Evolutionary conservation across 2,113 vertebrate genomes (phyloP).

Genomic region (Oreocharis arfaki): DNA sequence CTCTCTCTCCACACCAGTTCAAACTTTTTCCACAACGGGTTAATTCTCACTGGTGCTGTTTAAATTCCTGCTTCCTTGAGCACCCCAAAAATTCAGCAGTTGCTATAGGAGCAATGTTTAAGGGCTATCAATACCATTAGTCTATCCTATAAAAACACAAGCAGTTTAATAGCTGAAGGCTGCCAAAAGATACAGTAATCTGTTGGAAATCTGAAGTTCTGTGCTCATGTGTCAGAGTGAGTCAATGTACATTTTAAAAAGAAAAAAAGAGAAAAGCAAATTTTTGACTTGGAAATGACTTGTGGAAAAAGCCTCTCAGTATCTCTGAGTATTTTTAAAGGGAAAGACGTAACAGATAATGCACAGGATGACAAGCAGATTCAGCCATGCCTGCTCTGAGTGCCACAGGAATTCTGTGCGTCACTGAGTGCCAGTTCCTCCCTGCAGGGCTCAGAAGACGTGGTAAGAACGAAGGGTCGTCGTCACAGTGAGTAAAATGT

Average conservation of each 20-base stretch:
- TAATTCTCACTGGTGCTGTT: neutral
- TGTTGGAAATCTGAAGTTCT: neutral
- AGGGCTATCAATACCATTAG: neutral
- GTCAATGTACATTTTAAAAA: neutral
- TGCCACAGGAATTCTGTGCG: neutral
- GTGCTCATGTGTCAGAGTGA: neutral
- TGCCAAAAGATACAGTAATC: constrained; percentile 11
- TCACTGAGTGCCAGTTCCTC: neutral
- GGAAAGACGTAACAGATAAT: neutral
- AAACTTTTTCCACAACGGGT: neutral
- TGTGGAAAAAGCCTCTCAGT: neutral
- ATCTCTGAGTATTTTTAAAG: neutral
- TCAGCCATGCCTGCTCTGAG: neutral
- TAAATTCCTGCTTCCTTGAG: neutral
- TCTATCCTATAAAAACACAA: neutral
- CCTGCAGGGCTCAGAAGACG: neutral
- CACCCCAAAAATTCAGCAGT: neutral
- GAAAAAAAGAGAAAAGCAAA: neutral
- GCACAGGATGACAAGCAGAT: neutral
- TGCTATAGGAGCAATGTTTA: neutral
- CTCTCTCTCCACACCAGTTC: neutral
- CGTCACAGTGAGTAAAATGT: neutral
- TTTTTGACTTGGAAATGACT: neutral
- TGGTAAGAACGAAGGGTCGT: neutral
- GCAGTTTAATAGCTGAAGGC: neutral